Evolutionary conservation across 2,888 invertebrate species (phyloP).

Genomic region (Aleiodes alternator): DNA sequence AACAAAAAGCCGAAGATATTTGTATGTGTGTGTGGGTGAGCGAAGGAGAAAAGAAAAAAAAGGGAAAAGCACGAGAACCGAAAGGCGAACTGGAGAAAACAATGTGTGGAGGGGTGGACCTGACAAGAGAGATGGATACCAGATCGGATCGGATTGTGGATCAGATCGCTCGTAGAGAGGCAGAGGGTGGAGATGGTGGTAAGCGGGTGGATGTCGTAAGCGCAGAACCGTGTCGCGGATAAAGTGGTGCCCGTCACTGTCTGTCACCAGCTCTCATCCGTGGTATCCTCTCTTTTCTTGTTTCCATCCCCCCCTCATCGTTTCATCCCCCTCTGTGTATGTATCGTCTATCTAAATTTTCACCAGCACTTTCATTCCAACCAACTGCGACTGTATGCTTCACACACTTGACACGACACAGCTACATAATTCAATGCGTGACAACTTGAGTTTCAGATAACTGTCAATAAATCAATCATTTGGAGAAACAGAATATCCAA

Average conservation of each 20-base stretch:
- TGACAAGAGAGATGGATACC: slow-evolving; percentile 55
- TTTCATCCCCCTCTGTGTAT: slow-evolving; percentile 17
- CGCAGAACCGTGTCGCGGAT: slow-evolving; percentile 74
- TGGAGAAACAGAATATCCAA: not conserved
- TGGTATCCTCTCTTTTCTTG: slow-evolving; percentile 40
- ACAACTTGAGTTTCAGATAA: slow-evolving; percentile 30
- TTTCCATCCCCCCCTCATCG: slow-evolving; percentile 2
- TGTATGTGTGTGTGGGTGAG: slow-evolving; percentile 28
- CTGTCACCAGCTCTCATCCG: slow-evolving; percentile 63
- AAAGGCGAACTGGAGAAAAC: slow-evolving; percentile 30
- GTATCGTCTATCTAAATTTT: slow-evolving; percentile 4
- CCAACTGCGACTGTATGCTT: not conserved
- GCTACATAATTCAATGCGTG: slow-evolving; percentile 19
- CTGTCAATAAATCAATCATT: slow-evolving; percentile 56
- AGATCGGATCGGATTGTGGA: slow-evolving; percentile 60
- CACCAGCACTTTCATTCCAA: not conserved
- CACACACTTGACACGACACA: slow-evolving; percentile 24
- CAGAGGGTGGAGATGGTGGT: slow-evolving; percentile 61
- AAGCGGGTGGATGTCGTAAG: slow-evolving; percentile 72
- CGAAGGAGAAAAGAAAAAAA: slow-evolving; percentile 43
- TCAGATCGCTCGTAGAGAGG: slow-evolving; percentile 61
- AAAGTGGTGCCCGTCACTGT: slow-evolving; percentile 73
- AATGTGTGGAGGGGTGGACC: slow-evolving; percentile 47
- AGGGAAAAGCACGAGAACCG: slow-evolving; percentile 32
- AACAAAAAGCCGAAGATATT: not conserved